Percentiles rank a stretch among this genome's conserved stretches.
phyloP scores from a whole-genome alignment of 1,140 invertebrate species.

The Helicorthomorpha holstii region DNA sequence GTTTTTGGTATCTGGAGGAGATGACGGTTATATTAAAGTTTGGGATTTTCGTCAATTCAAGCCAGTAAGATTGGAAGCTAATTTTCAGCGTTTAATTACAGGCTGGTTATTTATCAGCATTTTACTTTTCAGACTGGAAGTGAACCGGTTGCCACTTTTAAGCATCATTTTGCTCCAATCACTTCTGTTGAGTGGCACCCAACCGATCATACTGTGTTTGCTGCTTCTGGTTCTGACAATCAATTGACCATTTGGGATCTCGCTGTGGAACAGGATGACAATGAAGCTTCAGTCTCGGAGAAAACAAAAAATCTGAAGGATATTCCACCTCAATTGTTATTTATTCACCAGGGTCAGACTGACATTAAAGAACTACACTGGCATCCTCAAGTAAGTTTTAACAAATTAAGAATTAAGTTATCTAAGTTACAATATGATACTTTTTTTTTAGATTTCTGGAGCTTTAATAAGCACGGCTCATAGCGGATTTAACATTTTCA shows the following conservation, averaged over 20 bases:
- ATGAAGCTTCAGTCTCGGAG: constrained; percentile 12
- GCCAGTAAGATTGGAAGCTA: constrained; percentile 26
- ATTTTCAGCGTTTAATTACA: no score
- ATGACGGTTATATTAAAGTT: constrained; percentile 83
- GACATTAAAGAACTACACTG: constrained; percentile 98
- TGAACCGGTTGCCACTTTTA: constrained; percentile 73
- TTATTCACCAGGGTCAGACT: constrained; percentile 95
- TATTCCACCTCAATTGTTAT: constrained; percentile 85
- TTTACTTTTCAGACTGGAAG: constrained; percentile 27
- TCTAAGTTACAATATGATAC: neutral
- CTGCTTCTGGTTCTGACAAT: constrained; percentile 83
- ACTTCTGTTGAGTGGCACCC: constrained; percentile 97
- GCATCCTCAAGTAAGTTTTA: constrained; percentile 58
- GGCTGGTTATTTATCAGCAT: no score
- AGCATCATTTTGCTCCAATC: constrained; percentile 78
- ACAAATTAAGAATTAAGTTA: neutral
- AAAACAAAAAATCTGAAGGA: constrained; percentile 36
- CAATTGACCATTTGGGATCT: constrained; percentile 97
- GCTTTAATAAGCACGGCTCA: constrained; percentile 85
- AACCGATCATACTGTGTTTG: constrained; percentile 75
- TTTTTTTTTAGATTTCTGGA: constrained; percentile 44
- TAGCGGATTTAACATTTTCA: constrained; percentile 91
- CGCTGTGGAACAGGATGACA: constrained; percentile 58
- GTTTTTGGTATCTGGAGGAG: constrained; percentile 81
- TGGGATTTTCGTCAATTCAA: constrained; percentile 91